phyloP scores from a whole-genome alignment of 2,888 invertebrate species.

The Drosophila seclusa region DNA sequence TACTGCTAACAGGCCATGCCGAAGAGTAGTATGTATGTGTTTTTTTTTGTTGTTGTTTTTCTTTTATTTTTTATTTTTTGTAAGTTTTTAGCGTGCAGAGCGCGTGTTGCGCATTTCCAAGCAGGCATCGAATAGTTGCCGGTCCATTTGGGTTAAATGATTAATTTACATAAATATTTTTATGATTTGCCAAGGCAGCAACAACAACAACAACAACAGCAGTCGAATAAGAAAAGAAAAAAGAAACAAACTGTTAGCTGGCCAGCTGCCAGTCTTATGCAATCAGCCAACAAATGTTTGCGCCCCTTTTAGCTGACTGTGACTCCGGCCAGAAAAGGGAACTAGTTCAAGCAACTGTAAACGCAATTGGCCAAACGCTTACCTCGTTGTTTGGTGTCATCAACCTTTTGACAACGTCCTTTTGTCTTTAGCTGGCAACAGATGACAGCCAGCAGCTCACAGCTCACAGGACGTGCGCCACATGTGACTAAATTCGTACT shows the following conservation, averaged over 20 bases:
- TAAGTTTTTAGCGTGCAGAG: slow-evolving; percentile 55
- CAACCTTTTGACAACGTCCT: slow-evolving; percentile 73
- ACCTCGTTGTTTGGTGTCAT: slow-evolving; percentile 61
- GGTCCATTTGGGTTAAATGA: slow-evolving; percentile 80
- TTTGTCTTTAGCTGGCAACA: slow-evolving; percentile 67
- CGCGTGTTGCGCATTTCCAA: slow-evolving; percentile 78
- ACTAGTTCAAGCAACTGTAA: slow-evolving; percentile 81
- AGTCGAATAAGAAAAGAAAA: slow-evolving; percentile 16
- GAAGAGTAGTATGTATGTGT: slow-evolving; percentile 30
- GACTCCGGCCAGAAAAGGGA: slow-evolving; percentile 44
- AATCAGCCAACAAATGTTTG: slow-evolving; percentile 62
- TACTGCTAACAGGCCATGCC: slow-evolving; percentile 45
- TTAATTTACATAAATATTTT: slow-evolving; percentile 82
- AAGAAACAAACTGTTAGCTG: slow-evolving; percentile 32
- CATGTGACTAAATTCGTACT: slow-evolving; percentile 57
- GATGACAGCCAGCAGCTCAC: slow-evolving; percentile 64
- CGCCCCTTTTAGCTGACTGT: slow-evolving; percentile 50
- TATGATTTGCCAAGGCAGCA: slow-evolving; percentile 74
- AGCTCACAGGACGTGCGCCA: slow-evolving; percentile 68
- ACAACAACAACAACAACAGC: slow-evolving; percentile 31
- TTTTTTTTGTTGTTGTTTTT: slow-evolving; percentile 14
- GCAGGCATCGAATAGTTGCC: slow-evolving; percentile 62
- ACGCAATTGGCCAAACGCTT: slow-evolving; percentile 58
- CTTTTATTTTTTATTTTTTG: neutral
- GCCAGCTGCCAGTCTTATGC: slow-evolving; percentile 76